These are phyloP conservation scores for Drosophila neotestacea DNA, from an alignment of 2,888 invertebrate genomes.

Conservation along the genomic window DNA sequence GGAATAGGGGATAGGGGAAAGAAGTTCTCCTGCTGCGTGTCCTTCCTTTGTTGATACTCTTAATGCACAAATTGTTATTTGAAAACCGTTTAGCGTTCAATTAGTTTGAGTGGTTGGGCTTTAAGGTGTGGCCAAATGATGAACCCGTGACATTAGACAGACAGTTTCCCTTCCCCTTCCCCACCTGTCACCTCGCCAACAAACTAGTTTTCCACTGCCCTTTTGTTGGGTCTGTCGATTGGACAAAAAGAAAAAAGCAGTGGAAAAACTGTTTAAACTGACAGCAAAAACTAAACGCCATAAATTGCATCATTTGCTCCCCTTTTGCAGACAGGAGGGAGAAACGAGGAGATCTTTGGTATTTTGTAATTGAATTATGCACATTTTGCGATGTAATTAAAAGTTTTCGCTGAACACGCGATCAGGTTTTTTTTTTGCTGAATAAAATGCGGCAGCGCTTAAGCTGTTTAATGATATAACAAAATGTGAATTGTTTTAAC, in stretches of 20 bases:
- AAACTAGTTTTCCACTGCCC: slow-evolving; percentile 27
- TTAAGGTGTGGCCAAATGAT: slow-evolving; percentile 50
- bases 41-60: slow-evolving; percentile 57
- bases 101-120: slow-evolving; percentile 68
- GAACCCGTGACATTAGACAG: slow-evolving; percentile 29
- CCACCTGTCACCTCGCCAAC: not conserved
- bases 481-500: slow-evolving; percentile 64
- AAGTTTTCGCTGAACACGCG: slow-evolving; percentile 58
- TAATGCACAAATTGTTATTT: slow-evolving; percentile 71
- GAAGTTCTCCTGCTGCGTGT: slow-evolving; percentile 6
- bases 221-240: slow-evolving; percentile 13
- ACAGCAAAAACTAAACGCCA: slow-evolving; percentile 38
- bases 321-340: too few relatives aligned
- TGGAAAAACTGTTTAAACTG: slow-evolving; percentile 24
- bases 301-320: slow-evolving; percentile 49
- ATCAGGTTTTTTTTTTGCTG: slow-evolving; percentile 26
- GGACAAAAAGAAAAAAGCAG: slow-evolving; percentile 22
- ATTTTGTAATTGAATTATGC: slow-evolving; percentile 77
- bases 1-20: not conserved
- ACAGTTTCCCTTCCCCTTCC: not conserved
- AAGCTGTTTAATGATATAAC: slow-evolving; percentile 67
- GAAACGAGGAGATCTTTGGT: slow-evolving; percentile 4
- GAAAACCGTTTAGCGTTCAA: slow-evolving; percentile 72
- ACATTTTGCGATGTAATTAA: slow-evolving; percentile 56
- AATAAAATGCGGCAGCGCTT: slow-evolving; percentile 38